Percentiles rank a stretch among this genome's conserved stretches.
phyloP scores from a whole-genome alignment of 2,797 vertebrate species.

The Aphelocoma californica region DNA sequence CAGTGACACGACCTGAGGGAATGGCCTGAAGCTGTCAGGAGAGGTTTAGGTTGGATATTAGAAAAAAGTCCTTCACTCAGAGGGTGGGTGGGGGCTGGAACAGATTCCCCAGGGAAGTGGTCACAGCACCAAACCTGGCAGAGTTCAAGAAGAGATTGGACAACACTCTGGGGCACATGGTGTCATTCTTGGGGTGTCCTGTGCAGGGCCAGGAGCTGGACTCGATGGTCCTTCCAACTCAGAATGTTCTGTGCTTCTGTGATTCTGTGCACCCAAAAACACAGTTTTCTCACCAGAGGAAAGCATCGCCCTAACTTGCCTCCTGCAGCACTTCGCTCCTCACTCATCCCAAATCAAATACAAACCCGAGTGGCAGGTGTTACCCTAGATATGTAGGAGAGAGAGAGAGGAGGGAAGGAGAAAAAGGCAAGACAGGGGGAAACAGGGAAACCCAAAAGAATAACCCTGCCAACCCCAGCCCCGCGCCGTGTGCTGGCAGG shows the following conservation, averaged over 20 bases:
- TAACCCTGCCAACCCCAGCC: background rate
- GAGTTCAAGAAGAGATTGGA: background rate
- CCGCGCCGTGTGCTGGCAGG: background rate
- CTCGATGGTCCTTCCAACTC: background rate
- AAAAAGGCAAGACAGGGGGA: background rate
- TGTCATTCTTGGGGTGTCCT: background rate
- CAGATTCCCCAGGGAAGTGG: background rate
- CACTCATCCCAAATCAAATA: constrained; percentile 22
- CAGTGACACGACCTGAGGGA: background rate
- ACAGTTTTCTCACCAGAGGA: background rate
- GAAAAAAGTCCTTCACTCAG: background rate
- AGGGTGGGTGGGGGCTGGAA: background rate
- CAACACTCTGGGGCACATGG: accelerated
- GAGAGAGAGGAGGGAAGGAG: background rate
- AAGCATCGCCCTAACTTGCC: accelerated
- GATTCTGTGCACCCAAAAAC: background rate
- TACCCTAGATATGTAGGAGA: background rate
- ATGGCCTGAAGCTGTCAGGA: background rate
- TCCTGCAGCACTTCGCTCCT: background rate
- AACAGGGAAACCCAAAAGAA: background rate
- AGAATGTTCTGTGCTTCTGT: background rate
- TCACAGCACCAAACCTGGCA: background rate
- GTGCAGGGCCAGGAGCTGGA: background rate
- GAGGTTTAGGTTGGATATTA: background rate
- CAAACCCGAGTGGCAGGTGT: constrained; percentile 21